Evolutionary conservation across 2,888 invertebrate species (phyloP).

Genomic region (Macrosoma leucophasiata): DNA sequence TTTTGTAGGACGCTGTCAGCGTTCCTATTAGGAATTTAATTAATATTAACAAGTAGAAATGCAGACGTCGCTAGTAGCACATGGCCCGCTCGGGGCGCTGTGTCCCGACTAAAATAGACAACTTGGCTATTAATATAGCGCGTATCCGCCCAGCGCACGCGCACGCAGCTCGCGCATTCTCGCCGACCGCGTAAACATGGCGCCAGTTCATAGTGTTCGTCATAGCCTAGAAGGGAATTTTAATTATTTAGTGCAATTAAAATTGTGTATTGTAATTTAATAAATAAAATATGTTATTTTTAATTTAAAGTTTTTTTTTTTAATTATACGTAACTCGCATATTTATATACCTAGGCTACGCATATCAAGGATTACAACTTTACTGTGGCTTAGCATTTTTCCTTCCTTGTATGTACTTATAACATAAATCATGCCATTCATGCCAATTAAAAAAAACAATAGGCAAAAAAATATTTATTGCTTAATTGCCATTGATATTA

Average conservation of each 20-base stretch:
- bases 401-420: too few species aligned
- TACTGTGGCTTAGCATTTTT: too few species aligned
- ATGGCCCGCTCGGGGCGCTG: constrained; percentile 63
- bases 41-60: constrained; percentile 49
- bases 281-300: too few species aligned
- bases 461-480: too few species aligned
- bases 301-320: too few species aligned
- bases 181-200: constrained; percentile 37
- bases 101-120: constrained; percentile 63
- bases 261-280: too few species aligned
- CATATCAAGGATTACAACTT: too few species aligned
- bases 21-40: constrained; percentile 65
- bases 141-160: constrained; percentile 69
- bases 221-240: constrained; percentile 17
- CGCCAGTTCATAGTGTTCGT: constrained; percentile 25
- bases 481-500: neutral
- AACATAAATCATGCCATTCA: too few species aligned
- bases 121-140: constrained; percentile 63
- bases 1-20: too few species aligned
- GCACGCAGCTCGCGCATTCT: constrained; percentile 40
- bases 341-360: too few species aligned
- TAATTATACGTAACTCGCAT: too few species aligned
- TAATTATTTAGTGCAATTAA: constrained; percentile 17
- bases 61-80: constrained; percentile 57
- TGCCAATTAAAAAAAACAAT: too few species aligned